phyloP scores from a whole-genome alignment of 2,888 invertebrate genomes.

The Lordiphosa fenestrarum region DNA sequence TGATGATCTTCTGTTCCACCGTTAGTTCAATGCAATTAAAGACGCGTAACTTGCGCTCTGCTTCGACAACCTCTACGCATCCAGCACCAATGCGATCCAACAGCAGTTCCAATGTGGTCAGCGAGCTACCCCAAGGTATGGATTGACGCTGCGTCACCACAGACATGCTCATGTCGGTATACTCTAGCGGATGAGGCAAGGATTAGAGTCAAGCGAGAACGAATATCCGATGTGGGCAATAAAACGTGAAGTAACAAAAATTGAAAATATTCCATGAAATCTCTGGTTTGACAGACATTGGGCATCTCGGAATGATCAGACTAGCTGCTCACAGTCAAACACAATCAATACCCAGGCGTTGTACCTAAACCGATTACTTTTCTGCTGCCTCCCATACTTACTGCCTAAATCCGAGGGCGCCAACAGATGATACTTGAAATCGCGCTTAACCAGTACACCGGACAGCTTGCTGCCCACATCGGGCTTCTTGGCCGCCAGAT shows the following conservation, averaged over 20 bases:
- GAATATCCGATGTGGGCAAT: no score
- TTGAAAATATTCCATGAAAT: no score
- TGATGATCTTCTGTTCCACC: conserved; percentile 90
- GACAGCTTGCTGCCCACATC: conserved; percentile 89
- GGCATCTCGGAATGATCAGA: no score
- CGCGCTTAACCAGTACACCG: conserved; percentile 96
- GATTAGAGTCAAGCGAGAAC: no score
- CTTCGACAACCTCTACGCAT: conserved; percentile 85
- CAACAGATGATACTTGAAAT: conserved; percentile 98
- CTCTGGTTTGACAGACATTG: no score
- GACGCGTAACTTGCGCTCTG: conserved; percentile 88
- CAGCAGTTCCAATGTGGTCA: conserved; percentile 87
- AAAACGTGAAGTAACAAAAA: no score
- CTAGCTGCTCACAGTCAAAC: no score
- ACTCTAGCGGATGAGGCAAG: conserved; percentile 81
- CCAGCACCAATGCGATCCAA: conserved; percentile 87
- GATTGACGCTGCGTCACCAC: conserved; percentile 96
- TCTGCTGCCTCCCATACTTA: conserved; percentile 70
- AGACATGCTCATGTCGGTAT: conserved; percentile 97
- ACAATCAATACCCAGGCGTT: no score
- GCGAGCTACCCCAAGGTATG: conserved; percentile 86
- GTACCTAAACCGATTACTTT: no score
- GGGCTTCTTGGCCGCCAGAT: conserved; percentile 91
- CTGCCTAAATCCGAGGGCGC: conserved; percentile 93
- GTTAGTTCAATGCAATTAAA: conserved; percentile 92